Base-by-base conservation (phyloP, 2,888 invertebrate species). In the Fragum whitleyi region DNA sequence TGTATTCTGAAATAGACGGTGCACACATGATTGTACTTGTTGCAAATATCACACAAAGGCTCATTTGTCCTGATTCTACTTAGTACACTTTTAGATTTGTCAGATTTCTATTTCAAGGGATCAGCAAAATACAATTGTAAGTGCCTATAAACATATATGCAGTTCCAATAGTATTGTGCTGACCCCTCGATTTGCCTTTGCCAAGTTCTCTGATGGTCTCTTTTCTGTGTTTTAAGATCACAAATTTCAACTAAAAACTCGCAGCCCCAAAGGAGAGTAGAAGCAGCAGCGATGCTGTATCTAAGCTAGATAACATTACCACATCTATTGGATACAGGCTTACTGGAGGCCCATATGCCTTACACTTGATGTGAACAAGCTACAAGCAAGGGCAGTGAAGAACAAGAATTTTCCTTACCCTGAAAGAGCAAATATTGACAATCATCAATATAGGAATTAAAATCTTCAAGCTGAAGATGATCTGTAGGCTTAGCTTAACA, bases 351-450 rank as follows among this genome's bases (percentile, higher is more conserved):
- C 29, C 23, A 14, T 57, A 28, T 57, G 28, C 28, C 57, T 7
- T 28, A 61, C 11, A 32, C 61, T 61, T 61, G 61, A 21, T 26
- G 59, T 59, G 59, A 3, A 36, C 11, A 29, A 61, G n/a, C 19
- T 61, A 61, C 61, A 61, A 65, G 65, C 62, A 32, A 47, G 29
- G 23, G 65, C 32, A 14, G 53, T 62, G 65, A 42, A 32, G 65
- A 6, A 69, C 32, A 59, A 55, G 19, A 32, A 32, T 23, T 28
- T 28, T 39, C 47, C 74, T 79, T 74, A 79, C 78, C 78, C 78
- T 79, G 78, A 79, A 79, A 79, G 11, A 36, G 78, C 26, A 74
- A 65, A 79, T 68, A 69, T 5, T 65, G 65, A 23, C 23, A 57
- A 57, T n/a, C 16, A 6, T 47, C 14, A 47, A n/a, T 16, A 47